These are phyloP conservation scores for Eulemur rufifrons DNA, from an alignment of 2,113 vertebrate species.

Conservation along the genomic window DNA sequence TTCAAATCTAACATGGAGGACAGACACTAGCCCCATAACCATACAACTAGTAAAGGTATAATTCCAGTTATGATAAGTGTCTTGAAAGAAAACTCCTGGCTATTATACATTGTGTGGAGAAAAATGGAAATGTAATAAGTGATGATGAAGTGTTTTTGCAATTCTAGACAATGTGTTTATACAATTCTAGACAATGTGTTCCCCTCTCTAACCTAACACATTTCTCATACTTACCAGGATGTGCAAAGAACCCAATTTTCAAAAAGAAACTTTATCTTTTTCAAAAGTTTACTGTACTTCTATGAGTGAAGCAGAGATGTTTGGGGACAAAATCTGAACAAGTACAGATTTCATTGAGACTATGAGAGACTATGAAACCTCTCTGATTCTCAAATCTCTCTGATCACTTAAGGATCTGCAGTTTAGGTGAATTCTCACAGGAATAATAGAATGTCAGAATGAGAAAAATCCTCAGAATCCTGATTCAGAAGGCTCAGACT, in stretches of 20 bases:
- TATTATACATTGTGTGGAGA: background rate
- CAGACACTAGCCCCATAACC: background rate
- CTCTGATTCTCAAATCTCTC: background rate
- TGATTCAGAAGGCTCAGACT: background rate
- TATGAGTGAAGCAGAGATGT: background rate
- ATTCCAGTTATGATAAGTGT: background rate
- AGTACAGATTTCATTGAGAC: background rate
- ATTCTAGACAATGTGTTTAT: background rate
- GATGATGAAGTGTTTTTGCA: background rate
- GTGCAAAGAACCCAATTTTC: background rate
- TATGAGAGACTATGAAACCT: background rate
- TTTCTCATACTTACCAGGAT: background rate
- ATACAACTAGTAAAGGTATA: background rate
- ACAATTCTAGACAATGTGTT: background rate
- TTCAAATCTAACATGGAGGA: constrained; percentile 5
- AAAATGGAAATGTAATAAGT: background rate
- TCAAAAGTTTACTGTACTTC: background rate
- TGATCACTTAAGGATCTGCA: background rate
- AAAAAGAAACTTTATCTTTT: background rate
- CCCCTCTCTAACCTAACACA: background rate
- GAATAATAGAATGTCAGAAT: background rate
- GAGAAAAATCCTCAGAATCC: constrained; percentile 31
- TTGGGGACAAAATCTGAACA: background rate
- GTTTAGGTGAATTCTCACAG: background rate
- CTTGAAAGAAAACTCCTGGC: background rate